Conservation (phyloP, 2,888 invertebrate genomes). For the Drosophila suboccidentalis region DNA sequence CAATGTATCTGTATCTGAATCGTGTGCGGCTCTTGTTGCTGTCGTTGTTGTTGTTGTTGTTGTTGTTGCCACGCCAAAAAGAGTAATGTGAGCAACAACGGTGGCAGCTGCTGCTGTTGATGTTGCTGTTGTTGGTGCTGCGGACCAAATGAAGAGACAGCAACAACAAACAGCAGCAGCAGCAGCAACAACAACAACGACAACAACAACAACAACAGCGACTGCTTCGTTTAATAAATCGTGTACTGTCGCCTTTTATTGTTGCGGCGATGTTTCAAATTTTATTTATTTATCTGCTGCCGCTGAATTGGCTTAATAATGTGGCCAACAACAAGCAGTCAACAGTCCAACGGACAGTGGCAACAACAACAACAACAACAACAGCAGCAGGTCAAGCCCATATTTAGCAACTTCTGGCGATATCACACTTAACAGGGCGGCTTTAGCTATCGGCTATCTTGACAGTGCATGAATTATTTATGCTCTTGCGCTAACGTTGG, state of each 20-base stretch:
- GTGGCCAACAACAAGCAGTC: slow-evolving; percentile 67
- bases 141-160: slow-evolving; percentile 51
- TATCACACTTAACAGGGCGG: slow-evolving; percentile 73
- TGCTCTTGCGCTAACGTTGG: slow-evolving; percentile 34
- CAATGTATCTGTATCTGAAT: slow-evolving; percentile 75
- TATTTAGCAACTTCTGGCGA: slow-evolving; percentile 78
- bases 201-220: slow-evolving; percentile 33
- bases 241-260: slow-evolving; percentile 82
- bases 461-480: slow-evolving; percentile 76
- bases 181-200: slow-evolving; percentile 44
- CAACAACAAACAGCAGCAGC: slow-evolving; percentile 35
- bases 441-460: slow-evolving; percentile 77
- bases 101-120: slow-evolving; percentile 75
- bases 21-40: slow-evolving; percentile 41
- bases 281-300: slow-evolving; percentile 82
- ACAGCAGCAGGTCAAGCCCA: slow-evolving; percentile 76
- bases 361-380: slow-evolving; percentile 29
- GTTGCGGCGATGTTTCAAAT: slow-evolving; percentile 82
- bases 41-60: slow-evolving; percentile 50
- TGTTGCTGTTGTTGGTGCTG: slow-evolving; percentile 49
- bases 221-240: slow-evolving; percentile 77
- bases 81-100: slow-evolving; percentile 81
- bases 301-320: slow-evolving; percentile 82
- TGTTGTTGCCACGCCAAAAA: slow-evolving; percentile 75
- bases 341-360: slow-evolving; percentile 17